Base-by-base conservation (phyloP, 23 tunicate genomes). In the Diplosoma virens region DNA sequence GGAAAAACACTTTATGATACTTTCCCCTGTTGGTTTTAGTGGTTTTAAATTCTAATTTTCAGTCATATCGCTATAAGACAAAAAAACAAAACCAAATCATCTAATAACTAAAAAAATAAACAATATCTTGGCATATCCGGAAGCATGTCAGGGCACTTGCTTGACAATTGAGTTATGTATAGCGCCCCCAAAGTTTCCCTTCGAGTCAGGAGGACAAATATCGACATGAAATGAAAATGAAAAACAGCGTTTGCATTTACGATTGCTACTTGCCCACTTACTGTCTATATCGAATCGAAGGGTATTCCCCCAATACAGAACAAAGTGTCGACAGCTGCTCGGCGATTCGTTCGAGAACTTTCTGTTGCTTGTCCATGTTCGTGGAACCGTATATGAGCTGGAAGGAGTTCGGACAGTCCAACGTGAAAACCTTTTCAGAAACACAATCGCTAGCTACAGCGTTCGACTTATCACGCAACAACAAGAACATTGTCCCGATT, bases 251-350 rank as follows among this genome's bases (percentile, higher is more conserved):
- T 14, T 41, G 11, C 50, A 41, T 14, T 41, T 14, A 41, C 50
- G 14, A 41, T 7, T 7, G 50, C 14, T 41, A 7, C 50, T 55
- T 41, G 14, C 11, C 9, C 50, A 79, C 86, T 74, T 87, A 93
- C 94, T 90, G 90, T 66, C 85, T 58, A 75, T 82, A 86, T 87
- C 98, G 61, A 47, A 93, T 87, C 0, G 88, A 70, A 1, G 93
- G 98, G 82, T 82, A 93, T 82, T 93, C 94, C 46, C 99, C 99
- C 20, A 94, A 70, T 25, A 81, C 81, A 33, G 95, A 82, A 69
- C 99, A 94, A 41, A 94, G 70, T 4, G 99, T 94, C 32, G 95
- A 73, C 33, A 94, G 79, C 34, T 94, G 99, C 56, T 94, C 99
- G 7, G 97, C 99, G 58, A 78, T 66, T 25, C 99, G 67, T 72